phyloP scores from a whole-genome alignment of 2,888 invertebrate genomes.

The Meta bourneti region DNA sequence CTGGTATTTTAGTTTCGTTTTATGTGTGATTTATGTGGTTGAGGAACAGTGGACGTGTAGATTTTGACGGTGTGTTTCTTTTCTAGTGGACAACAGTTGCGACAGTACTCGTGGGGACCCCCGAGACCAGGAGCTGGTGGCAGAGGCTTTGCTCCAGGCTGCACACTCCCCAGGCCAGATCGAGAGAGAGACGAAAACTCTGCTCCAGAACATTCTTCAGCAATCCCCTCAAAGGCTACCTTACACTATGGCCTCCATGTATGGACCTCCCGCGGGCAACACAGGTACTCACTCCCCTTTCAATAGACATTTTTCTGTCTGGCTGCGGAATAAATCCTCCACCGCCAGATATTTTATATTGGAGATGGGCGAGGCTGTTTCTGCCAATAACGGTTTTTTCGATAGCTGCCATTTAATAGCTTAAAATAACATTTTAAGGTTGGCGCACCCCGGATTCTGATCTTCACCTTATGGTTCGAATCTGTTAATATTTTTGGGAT shows the following conservation, averaged over 20 bases:
- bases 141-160: conserved; percentile 27
- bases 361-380: no score
- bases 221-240: conserved; percentile 79
- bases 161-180: conserved; percentile 27
- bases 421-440: no score
- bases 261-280: conserved; percentile 38
- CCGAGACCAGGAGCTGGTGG: conserved; percentile 58
- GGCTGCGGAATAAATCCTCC: background rate
- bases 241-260: conserved; percentile 61
- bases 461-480: no score
- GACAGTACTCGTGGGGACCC: conserved; percentile 71
- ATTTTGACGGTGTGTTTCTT: background rate
- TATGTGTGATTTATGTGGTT: no score
- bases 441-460: no score
- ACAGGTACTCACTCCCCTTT: conserved; percentile 30
- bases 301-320: background rate
- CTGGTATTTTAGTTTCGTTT: no score
- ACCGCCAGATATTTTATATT: no score
- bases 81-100: conserved; percentile 72
- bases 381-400: no score
- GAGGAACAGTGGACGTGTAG: no score
- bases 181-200: conserved; percentile 76
- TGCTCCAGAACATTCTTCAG: conserved; percentile 78
- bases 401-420: no score
- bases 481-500: no score